phyloP scores from a whole-genome alignment of 2,113 vertebrate genomes.

The mouse (Mus musculus) region GRCm39 chr1:75012501-75013000 shows the following conservation, averaged over 20 bases:
- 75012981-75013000: not conserved
- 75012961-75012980: not conserved
- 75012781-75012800: not conserved
- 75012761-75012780: not conserved
- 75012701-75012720: not conserved
- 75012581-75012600: not conserved
- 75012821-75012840: not conserved
- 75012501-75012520: not conserved
- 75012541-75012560: not conserved
- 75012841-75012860: constrained; percentile 38
- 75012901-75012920: not conserved
- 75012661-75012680: not conserved
- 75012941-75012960: constrained; percentile 22
- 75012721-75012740: not conserved
- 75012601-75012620: not conserved
- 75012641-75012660: not conserved
- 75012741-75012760: not conserved
- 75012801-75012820: constrained; percentile 29
- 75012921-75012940: not conserved
- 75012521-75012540: not conserved
- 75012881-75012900: not conserved
- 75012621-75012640: not conserved
- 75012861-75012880: constrained; percentile 25
- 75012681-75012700: not conserved
- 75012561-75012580: constrained; percentile 10